phyloP scores from a whole-genome alignment of 2,797 vertebrate species.

The Acanthornis magna region DNA sequence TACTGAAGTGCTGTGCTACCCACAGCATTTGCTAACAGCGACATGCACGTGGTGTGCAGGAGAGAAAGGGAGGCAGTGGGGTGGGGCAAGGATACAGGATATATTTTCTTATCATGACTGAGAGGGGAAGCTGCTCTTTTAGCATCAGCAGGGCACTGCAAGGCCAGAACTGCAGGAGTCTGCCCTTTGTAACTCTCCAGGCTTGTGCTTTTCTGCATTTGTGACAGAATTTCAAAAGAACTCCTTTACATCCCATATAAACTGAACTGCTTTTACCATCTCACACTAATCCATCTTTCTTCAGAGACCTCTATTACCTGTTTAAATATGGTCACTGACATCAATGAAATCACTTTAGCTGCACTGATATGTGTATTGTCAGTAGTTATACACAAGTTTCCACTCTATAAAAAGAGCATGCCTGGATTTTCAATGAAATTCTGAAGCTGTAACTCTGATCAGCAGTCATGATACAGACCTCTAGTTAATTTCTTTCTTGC shows the following conservation, averaged over 20 bases:
- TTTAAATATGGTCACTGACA: background rate
- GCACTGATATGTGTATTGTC: background rate
- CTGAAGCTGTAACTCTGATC: background rate
- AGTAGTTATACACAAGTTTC: background rate
- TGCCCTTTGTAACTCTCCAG: background rate
- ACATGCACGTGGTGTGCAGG: fast-evolving
- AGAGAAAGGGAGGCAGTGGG: background rate
- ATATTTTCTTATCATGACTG: background rate
- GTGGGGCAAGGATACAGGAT: background rate
- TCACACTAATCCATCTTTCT: background rate
- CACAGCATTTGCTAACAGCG: background rate
- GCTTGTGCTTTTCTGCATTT: background rate
- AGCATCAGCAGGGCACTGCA: background rate
- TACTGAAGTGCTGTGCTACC: background rate
- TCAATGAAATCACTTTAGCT: background rate
- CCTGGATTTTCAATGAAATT: background rate
- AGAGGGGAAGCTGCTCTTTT: background rate
- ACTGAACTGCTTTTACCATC: background rate
- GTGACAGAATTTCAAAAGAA: background rate
- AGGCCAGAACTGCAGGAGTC: background rate
- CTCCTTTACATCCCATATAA: background rate
- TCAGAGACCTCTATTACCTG: background rate
- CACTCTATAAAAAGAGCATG: background rate
- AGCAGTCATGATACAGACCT: background rate
- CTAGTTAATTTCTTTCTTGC: background rate